Evolutionary conservation across 2,113 vertebrate genomes (phyloP), one percentile per base, ranked within the genome.

Genomic region (Crypturellus undulatus): DNA sequence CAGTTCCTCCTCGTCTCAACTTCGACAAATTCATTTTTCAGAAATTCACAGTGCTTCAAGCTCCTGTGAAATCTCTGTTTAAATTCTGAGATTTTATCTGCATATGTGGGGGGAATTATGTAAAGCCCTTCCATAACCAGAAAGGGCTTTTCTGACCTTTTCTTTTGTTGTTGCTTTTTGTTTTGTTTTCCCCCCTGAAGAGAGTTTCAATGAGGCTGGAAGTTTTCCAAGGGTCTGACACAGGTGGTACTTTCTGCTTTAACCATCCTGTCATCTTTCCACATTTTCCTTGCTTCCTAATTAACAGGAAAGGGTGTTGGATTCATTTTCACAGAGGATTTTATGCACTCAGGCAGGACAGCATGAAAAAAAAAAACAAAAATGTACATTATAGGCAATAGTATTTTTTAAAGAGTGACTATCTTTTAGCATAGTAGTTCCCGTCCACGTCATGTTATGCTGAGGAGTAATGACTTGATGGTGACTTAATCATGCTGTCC

Each of bases 1-100:
- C 77, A 92, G 96, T 85, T 92, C 51, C 92, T 82, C 89, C 87
- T 92, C 56, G 84, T 86, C 90, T 92, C 83, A 87, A 92, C 93
- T 97, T 96, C 95, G 96, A 96, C 80, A 68, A 96, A 97, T 98
- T 97, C 91, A 97, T 96, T 97, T 98, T 97, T 97, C 93, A 94
- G 96, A 95, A 96, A 90, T 92, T 92, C 82, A n/a, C 72, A 94
- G 71, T 60, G 80, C 96, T 97, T 91, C 64, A 47, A 94, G 95
- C 95, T 92, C 73, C 80, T 69, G 71, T 94, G 70, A 94, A 95
- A 89, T 89, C 51, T 93, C 12, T 32, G 77, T 93, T 93, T 90
- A 64, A 73, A 89, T 96, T 94, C 92, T 96, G 84, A 85, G 88
- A 54, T 54, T 52, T 34, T 45, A 93, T 89, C 86, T 89, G 84